Evolutionary conservation across 2,797 vertebrate genomes (phyloP).

Genomic region (Scyliorhinus canicula): DNA sequence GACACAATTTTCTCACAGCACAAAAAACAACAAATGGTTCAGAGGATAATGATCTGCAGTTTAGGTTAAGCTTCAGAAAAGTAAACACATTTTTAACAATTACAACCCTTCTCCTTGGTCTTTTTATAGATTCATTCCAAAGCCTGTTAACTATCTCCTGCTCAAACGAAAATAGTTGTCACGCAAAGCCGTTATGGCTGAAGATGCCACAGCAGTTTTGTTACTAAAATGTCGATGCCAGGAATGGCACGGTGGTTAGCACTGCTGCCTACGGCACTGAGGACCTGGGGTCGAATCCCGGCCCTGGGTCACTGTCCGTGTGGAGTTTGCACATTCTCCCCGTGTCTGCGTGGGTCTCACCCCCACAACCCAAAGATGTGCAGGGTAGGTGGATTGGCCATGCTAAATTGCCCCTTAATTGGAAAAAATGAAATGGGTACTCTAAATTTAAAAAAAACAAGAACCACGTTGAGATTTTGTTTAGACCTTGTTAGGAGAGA

Average conservation of each 20-base stretch:
- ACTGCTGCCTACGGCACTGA: too few species aligned
- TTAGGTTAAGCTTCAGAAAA: conserved; percentile 17
- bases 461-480: not conserved
- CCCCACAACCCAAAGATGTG: too few species aligned
- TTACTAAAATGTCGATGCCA: not conserved
- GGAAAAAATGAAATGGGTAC: too few species aligned
- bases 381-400: too few species aligned
- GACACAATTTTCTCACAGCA: conserved; percentile 8
- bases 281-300: too few species aligned
- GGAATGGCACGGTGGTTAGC: too few species aligned
- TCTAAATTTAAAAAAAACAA: too few species aligned
- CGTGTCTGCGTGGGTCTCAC: too few species aligned
- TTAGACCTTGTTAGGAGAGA: not conserved
- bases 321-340: too few species aligned
- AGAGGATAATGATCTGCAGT: conserved; percentile 20
- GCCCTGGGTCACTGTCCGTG: too few species aligned
- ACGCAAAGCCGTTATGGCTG: not conserved
- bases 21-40: conserved; percentile 33
- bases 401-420: too few species aligned
- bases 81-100: conserved; percentile 34
- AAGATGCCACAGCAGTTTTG: not conserved
- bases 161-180: not conserved
- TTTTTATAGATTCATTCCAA: conserved; percentile 12
- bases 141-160: not conserved
- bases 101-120: conserved; percentile 1